phyloP scores from a whole-genome alignment of 2,888 invertebrate species.

The Eretmocerus hayati region DNA sequence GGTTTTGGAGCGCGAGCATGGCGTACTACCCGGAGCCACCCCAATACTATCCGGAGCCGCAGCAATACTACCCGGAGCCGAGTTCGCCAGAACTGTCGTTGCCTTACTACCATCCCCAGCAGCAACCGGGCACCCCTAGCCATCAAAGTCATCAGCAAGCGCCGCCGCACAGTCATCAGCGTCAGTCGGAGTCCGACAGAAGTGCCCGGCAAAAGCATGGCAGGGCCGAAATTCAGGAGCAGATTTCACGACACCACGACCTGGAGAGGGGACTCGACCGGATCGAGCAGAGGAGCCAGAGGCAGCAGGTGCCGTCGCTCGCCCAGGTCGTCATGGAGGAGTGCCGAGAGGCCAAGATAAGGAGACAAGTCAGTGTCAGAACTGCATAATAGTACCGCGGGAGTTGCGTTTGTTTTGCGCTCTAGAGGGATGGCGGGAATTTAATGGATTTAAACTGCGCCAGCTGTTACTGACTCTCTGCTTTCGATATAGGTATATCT shows the following conservation, averaged over 20 bases:
- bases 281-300: conserved; percentile 5
- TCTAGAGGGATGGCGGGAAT: too few relatives aligned
- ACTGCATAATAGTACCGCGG: too few relatives aligned
- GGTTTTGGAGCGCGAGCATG: neutral
- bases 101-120: neutral
- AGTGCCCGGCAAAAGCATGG: neutral
- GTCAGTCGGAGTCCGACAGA: neutral
- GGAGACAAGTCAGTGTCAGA: conserved; percentile 14
- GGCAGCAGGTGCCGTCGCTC: conserved; percentile 6
- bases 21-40: neutral
- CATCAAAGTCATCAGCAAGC: neutral
- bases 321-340: conserved; percentile 21
- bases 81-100: neutral
- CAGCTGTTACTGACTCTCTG: too few relatives aligned
- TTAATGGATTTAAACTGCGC: too few relatives aligned
- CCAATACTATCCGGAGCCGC: neutral
- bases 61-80: neutral
- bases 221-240: conserved; percentile 10
- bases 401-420: too few relatives aligned
- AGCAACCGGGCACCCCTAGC: neutral
- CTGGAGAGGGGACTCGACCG: conserved; percentile 17
- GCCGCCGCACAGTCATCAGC: neutral
- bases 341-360: conserved; percentile 20
- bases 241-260: conserved; percentile 17
- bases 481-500: too few relatives aligned